Percentiles rank a stretch among this genome's conserved stretches.
Conservation (phyloP, 2,888 invertebrate species). For the Morpho deidamia region DNA sequence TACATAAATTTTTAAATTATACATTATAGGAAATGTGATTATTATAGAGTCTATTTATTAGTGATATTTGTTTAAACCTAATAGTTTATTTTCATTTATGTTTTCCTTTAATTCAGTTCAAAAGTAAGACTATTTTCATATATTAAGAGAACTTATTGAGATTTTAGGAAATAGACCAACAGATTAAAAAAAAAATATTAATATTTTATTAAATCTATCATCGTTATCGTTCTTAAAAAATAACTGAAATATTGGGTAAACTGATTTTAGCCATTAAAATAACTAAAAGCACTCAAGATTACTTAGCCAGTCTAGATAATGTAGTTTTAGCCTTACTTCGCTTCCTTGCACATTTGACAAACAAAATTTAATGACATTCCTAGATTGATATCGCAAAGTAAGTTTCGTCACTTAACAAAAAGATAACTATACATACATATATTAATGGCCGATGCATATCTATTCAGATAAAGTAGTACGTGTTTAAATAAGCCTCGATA, state of each 20-base stretch:
- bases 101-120: no score
- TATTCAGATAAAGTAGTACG: conserved; percentile 13
- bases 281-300: no score
- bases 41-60: no score
- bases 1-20: no score
- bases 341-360: neutral
- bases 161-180: neutral
- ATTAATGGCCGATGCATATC: conserved; percentile 14
- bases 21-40: no score
- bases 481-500: conserved; percentile 10
- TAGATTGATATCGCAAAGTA: conserved; percentile 9
- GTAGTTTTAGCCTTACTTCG: neutral
- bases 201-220: no score
- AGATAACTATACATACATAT: conserved; percentile 6
- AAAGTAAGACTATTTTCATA: no score
- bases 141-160: no score
- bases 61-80: no score
- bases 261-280: no score
- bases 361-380: neutral
- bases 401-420: conserved; percentile 11
- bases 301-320: neutral
- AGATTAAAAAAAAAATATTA: neutral
- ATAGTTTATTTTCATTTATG: no score
- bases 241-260: neutral
- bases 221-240: no score